A percentile compares a stretch with the other conserved stretches of the same genome.
Conservation (phyloP, 2,888 invertebrate genomes). For the Agriopis leucophaearia region DNA sequence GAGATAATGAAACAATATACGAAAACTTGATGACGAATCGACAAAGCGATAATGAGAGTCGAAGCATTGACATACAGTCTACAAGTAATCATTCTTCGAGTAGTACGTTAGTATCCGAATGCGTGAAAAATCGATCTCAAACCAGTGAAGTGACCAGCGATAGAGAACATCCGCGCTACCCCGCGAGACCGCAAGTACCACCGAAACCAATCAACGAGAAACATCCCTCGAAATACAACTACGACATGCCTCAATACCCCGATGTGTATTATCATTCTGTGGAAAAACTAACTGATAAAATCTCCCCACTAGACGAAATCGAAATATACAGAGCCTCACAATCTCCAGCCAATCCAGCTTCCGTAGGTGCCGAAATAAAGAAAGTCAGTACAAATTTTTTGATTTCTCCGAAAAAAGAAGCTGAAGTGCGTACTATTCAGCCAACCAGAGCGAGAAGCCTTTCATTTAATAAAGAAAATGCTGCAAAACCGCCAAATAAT, state of each 20-base stretch:
- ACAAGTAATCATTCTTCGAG: constrained; percentile 73
- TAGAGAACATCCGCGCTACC: constrained; percentile 50
- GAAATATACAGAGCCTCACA: constrained; percentile 72
- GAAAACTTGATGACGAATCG: constrained; percentile 70
- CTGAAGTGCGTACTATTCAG: constrained; percentile 77
- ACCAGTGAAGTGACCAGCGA: constrained; percentile 46
- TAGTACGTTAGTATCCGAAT: constrained; percentile 77
- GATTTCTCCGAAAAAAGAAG: constrained; percentile 82
- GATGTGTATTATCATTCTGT: constrained; percentile 80
- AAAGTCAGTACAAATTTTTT: constrained; percentile 78
- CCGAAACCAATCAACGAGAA: constrained; percentile 63
- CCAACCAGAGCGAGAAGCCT: constrained; percentile 78
- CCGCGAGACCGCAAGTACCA: constrained; percentile 69
- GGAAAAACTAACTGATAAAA: constrained; percentile 71
- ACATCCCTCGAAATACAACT: constrained; percentile 47
- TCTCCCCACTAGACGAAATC: constrained; percentile 67
- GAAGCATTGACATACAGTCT: constrained; percentile 52
- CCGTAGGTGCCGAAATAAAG: constrained; percentile 82
- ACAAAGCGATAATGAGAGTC: constrained; percentile 55
- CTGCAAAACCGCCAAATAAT: constrained; percentile 38
- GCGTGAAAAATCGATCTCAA: constrained; percentile 55
- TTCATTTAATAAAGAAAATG: constrained; percentile 63
- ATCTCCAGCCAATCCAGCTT: constrained; percentile 64
- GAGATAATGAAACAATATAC: constrained; percentile 70
- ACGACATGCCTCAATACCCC: constrained; percentile 59